A percentile compares a stretch with the other conserved stretches of the same genome.
Conservation (phyloP, 2,797 vertebrate genomes). For the Pseudopleuronectes americanus region DNA sequence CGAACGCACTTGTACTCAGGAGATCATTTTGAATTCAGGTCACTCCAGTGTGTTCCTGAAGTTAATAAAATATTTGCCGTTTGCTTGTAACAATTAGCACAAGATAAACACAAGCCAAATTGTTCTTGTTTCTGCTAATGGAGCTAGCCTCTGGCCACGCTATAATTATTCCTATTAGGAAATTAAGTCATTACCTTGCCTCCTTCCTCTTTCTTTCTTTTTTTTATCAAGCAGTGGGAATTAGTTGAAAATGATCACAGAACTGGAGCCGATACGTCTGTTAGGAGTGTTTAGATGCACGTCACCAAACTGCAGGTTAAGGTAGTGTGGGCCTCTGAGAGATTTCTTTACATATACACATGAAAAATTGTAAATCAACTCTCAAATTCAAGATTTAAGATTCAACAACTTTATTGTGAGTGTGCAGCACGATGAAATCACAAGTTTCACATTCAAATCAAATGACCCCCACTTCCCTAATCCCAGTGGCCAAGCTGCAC, state of each 20-base stretch:
- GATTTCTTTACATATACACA: background rate
- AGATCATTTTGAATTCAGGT: conserved; percentile 63
- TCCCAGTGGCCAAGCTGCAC: background rate
- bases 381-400: too few relatives aligned
- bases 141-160: conserved; percentile 84
- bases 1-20: conserved; percentile 9
- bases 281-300: conserved; percentile 15
- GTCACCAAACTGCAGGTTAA: conserved; percentile 9
- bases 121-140: conserved; percentile 85
- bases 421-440: too few relatives aligned
- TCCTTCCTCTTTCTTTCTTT: conserved; percentile 62
- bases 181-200: conserved; percentile 87
- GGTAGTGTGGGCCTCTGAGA: too few relatives aligned
- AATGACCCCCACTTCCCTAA: background rate
- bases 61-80: conserved; percentile 85
- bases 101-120: conserved; percentile 88
- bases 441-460: too few relatives aligned
- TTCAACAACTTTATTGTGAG: too few relatives aligned
- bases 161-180: conserved; percentile 90
- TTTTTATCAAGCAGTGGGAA: conserved; percentile 82
- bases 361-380: too few relatives aligned
- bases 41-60: conserved; percentile 75
- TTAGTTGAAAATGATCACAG: conserved; percentile 77
- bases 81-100: conserved; percentile 87
- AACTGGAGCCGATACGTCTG: conserved; percentile 57